These are phyloP conservation scores for Ruditapes philippinarum DNA, from an alignment of 1,140 invertebrate genomes.

Conservation along the genomic window DNA sequence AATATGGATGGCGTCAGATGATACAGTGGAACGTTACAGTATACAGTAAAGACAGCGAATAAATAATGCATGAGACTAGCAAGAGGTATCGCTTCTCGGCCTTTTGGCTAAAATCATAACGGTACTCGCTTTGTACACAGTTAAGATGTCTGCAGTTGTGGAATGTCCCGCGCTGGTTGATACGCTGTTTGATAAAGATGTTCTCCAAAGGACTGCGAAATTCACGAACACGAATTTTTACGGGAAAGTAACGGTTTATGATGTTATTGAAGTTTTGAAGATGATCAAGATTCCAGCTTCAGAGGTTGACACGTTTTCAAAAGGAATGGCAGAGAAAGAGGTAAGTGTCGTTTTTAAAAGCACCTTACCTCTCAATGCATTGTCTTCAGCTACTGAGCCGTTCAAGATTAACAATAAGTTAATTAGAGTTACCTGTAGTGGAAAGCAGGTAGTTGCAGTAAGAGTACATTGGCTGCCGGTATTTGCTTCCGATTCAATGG, in stretches of 20 bases:
- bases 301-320: background rate
- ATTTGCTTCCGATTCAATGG: background rate
- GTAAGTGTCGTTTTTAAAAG: background rate
- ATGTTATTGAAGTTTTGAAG: background rate
- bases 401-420: background rate
- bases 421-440: background rate
- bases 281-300: background rate
- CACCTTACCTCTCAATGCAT: background rate
- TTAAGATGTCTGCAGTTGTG: background rate
- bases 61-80: too few species aligned
- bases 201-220: background rate
- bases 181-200: background rate
- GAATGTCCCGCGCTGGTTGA: background rate
- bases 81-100: too few species aligned
- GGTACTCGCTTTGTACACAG: too few species aligned
- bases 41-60: too few species aligned
- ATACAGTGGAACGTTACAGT: too few species aligned
- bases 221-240: background rate
- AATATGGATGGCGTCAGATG: too few species aligned
- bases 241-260: background rate
- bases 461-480: background rate
- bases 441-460: background rate
- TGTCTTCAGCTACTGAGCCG: background rate
- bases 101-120: too few species aligned
- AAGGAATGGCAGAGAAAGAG: background rate